Base-by-base conservation (phyloP, 2,888 invertebrate species). In the Pocota personata region DNA sequence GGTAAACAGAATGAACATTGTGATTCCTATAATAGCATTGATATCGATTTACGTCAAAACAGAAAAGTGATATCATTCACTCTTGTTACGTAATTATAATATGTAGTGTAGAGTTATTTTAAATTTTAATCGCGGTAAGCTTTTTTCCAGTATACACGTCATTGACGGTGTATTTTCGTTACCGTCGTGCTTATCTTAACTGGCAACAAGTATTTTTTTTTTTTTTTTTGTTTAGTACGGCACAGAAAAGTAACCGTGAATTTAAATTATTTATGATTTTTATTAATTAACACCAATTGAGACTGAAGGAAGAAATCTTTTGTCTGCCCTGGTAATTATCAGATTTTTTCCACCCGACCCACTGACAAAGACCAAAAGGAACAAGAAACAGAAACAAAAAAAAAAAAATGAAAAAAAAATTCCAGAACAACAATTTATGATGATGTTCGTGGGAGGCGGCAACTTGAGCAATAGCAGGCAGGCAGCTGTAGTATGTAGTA, bases 281-380 rank as follows among this genome's bases (percentile, higher is more conserved):
- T 86, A 76, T 86, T 86, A 86, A 86, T 86, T 86, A 86, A 86
- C 86, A 86, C 86, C 86, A 86, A 86, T 86, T 86, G 82, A 82
- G 55, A 62, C 19, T 21, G 72, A 86, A 86, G 86, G 82, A 86
- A 86, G 76, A 72, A 82, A 86, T 82, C 76, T 76, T 80, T 19
- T 67, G 86, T 77, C 82, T 86, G 76, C 82, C 64, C 71, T 82
- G 86, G 76, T 86, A 86, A 86, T 86, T 86, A 86, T 80, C 86
- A 77, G 82, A 86, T 82, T 82, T 82, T 66, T 67, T 75, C 43
- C 6, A 57, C 24, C 46, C 52, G 35, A 69, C 60, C 43, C 21
- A 66, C 64, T n/a, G 58, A 27, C 64, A 43, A 37, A 66, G 12
- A 40, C 50, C 43, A 57, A 82, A 72, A 64, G 19, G 48, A 72